These are phyloP conservation scores for Austrolebias charrua DNA, from an alignment of 2,797 vertebrate genomes.

Conservation along the genomic window DNA sequence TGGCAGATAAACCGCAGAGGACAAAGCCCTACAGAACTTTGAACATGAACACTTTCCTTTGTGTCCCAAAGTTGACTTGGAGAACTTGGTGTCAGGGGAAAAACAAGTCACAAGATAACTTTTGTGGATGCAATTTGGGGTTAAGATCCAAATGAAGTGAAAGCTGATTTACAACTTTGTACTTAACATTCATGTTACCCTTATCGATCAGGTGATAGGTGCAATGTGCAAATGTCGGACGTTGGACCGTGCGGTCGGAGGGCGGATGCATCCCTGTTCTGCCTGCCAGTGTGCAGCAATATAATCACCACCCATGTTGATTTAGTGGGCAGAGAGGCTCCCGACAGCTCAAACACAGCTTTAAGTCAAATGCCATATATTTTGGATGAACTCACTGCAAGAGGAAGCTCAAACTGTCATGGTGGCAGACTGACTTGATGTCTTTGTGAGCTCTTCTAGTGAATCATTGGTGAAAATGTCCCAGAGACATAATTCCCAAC, in stretches of 20 bases:
- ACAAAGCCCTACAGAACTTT: constrained; percentile 51
- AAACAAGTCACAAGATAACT: not conserved
- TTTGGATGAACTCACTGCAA: constrained; percentile 1
- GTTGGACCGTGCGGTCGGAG: constrained; percentile 55
- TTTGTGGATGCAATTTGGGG: constrained; percentile 1
- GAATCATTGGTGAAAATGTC: constrained; percentile 26
- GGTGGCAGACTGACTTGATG: constrained; percentile 7
- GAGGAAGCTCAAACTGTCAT: not conserved
- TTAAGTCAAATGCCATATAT: constrained; percentile 16
- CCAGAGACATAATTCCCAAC: constrained; percentile 38
- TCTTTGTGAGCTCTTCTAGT: constrained; percentile 15
- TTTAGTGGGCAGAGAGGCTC: constrained; percentile 41
- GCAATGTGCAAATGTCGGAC: constrained; percentile 60
- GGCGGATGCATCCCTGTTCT: constrained; percentile 25
- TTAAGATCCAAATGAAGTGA: constrained; percentile 11
- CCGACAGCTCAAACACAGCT: not conserved
- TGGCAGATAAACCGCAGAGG: constrained; percentile 49
- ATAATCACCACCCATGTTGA: constrained; percentile 70
- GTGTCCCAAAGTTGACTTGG: not conserved
- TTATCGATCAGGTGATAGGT: constrained; percentile 56
- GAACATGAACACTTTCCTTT: constrained; percentile 28
- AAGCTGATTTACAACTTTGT: constrained; percentile 24
- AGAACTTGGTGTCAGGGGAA: not conserved
- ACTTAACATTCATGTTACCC: constrained; percentile 31
- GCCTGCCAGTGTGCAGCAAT: constrained; percentile 28